These are phyloP conservation scores for Lamellibrachia columna DNA, from an alignment of 2,888 invertebrate genomes.

Conservation along the genomic window DNA sequence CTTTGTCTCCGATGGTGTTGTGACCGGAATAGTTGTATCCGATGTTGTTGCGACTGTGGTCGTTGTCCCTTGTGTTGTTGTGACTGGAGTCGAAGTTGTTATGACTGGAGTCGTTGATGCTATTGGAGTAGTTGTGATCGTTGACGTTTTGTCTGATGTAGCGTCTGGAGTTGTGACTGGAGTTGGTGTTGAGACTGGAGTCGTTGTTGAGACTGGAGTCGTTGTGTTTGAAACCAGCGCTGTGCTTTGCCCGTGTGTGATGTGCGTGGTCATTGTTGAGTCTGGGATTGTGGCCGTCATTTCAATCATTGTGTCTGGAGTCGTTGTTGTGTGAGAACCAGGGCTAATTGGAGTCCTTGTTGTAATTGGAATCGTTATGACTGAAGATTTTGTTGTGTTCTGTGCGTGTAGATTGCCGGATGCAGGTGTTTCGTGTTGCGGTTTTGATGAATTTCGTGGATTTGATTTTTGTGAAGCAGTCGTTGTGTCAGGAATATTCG, in stretches of 20 bases:
- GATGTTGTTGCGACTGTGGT: neutral
- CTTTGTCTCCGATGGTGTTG: neutral
- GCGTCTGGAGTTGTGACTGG: neutral
- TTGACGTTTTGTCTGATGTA: neutral
- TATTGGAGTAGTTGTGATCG: neutral
- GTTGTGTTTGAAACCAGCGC: neutral
- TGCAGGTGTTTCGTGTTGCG: neutral
- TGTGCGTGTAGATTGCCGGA: neutral
- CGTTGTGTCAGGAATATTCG: neutral
- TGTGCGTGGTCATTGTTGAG: neutral
- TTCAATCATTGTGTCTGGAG: neutral
- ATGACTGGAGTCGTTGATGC: neutral
- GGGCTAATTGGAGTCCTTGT: neutral
- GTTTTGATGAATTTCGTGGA: neutral
- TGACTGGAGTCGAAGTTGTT: neutral
- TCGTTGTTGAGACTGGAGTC: neutral
- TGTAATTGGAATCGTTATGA: neutral
- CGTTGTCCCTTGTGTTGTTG: neutral
- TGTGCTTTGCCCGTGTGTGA: too few species aligned
- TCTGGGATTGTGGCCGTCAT: neutral
- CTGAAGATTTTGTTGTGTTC: neutral
- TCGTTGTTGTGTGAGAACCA: neutral
- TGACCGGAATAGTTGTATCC: neutral
- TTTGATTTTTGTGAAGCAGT: neutral
- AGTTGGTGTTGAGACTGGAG: neutral